Evolutionary conservation across 2,888 invertebrate species (phyloP).

Genomic region (Lasioglossum calceatum): DNA sequence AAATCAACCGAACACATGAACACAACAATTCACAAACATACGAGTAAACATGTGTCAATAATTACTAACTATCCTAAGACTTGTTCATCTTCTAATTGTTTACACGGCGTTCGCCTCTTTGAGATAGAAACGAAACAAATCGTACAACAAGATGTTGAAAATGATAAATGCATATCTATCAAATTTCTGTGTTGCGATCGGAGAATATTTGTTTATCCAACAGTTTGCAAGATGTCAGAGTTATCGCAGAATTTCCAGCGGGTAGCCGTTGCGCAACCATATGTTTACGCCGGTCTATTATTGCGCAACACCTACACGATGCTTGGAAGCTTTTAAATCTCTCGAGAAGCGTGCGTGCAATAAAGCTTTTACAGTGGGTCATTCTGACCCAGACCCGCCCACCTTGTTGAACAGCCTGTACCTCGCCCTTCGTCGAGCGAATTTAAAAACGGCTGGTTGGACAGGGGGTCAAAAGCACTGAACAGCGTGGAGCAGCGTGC

Average conservation of each 20-base stretch:
- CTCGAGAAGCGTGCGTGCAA: neutral
- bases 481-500: slow-evolving; percentile 12
- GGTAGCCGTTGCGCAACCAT: neutral
- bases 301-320: neutral
- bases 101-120: neutral
- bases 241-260: neutral
- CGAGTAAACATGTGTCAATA: neutral
- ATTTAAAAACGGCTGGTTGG: slow-evolving; percentile 46
- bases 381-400: neutral
- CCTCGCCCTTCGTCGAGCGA: slow-evolving; percentile 28
- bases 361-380: neutral
- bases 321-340: slow-evolving; percentile 2
- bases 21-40: neutral
- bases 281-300: neutral
- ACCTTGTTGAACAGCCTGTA: neutral
- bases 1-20: neutral
- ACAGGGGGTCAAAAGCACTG: slow-evolving; percentile 28
- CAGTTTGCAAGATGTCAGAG: neutral
- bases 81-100: neutral
- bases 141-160: neutral
- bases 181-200: neutral
- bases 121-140: neutral
- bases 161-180: neutral
- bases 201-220: neutral
- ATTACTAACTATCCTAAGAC: neutral